Base-by-base conservation (phyloP, 2,113 vertebrate species). In the Chamaea fasciata region DNA sequence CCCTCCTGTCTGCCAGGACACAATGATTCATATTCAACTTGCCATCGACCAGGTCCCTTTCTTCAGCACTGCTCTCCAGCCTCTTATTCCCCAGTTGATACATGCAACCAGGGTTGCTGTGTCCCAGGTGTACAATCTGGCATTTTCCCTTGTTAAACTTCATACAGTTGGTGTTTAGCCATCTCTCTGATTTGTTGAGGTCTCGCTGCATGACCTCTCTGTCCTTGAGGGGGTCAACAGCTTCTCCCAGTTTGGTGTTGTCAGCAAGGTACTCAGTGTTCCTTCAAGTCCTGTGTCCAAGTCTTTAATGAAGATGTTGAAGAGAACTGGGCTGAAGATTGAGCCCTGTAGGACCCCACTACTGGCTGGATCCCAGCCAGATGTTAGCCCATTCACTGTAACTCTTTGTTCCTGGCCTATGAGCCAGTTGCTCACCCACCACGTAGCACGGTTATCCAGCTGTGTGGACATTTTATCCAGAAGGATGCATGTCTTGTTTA, bases 381-480 rank as follows among this genome's bases (percentile, higher is more conserved):
- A 13, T 57, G 7, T 30, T 49, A 6, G 1, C 13, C 16, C 42
- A n/a, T 30, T 65, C 30, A 7, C 16, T 65, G 10, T 49, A 35
- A 13, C 20, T 26, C 49, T 71, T n/a, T 57, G 6, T 19, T 28
- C 30, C 30, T 65, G 24, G n/a, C 15, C 59, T 4, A 0, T 41
- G 30, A 49, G 30, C n/a, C 1, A 1, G 23, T 23, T 27, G 18
- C 18, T 74, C n/a, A 56, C 15, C 12, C 41, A 19, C 20, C 52
- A 24, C 1, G 5, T 30, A n/a, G 13, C 23, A 75, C 0, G 0
- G 24, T 41, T 57, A 75, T 49, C 42, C 30, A 56, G 10, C n/a
- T 49, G 20, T 9, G 8, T 41, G 24, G 30, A 21, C 15, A 4
- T 65, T 56, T 75, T 57, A 5, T 30, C 24, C 24, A 13, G n/a